phyloP scores from a whole-genome alignment of 2,888 invertebrate genomes.

The Saturnia pavonia region DNA sequence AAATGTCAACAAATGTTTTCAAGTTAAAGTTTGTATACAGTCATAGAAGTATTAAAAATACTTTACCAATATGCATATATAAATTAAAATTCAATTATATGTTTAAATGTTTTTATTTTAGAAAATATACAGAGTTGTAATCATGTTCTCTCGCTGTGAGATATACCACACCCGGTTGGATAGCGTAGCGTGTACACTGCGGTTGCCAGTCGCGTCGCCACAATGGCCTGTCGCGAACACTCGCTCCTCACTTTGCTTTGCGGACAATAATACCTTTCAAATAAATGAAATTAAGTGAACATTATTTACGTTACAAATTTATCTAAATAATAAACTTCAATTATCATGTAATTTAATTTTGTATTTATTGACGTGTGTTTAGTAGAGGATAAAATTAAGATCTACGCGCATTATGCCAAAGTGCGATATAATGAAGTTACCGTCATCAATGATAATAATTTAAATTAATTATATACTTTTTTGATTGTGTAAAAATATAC shows the following conservation, averaged over 20 bases:
- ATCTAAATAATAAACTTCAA: too few relatives aligned
- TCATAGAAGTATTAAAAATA: too few relatives aligned
- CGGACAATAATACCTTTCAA: slow-evolving; percentile 15
- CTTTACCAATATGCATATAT: neutral
- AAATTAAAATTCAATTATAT: neutral
- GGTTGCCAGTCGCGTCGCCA: slow-evolving; percentile 4
- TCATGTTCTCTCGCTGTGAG: neutral
- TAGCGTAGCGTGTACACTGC: slow-evolving; percentile 1
- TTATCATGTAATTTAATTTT: too few relatives aligned
- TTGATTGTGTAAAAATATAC: too few relatives aligned
- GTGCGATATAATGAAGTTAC: too few relatives aligned
- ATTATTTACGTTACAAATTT: neutral
- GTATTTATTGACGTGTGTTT: too few relatives aligned
- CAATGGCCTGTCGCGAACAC: slow-evolving; percentile 9
- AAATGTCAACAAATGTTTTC: too few relatives aligned
- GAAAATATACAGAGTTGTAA: neutral
- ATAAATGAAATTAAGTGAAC: slow-evolving; percentile 21
- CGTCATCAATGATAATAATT: too few relatives aligned
- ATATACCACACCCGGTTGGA: neutral
- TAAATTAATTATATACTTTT: too few relatives aligned
- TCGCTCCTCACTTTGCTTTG: slow-evolving; percentile 2
- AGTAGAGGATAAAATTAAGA: too few relatives aligned
- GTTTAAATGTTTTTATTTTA: neutral
- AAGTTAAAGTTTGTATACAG: too few relatives aligned
- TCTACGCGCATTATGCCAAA: too few relatives aligned